phyloP scores from a whole-genome alignment of 2,888 invertebrate species.

The Pristionchus maxplancki region DNA sequence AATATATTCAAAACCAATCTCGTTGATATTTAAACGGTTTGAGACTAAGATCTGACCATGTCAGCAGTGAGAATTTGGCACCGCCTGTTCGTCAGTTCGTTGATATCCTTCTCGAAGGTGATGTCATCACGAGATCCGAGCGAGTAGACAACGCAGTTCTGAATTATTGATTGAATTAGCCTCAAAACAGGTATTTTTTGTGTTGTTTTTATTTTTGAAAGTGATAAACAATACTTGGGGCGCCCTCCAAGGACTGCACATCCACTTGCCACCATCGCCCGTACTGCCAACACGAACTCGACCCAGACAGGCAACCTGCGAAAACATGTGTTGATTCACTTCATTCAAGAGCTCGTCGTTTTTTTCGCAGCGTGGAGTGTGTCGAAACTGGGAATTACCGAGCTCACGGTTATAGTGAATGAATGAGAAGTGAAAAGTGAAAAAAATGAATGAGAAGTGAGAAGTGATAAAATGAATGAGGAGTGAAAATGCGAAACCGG shows the following conservation, averaged over 20 bases:
- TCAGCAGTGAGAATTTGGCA: slow-evolving; percentile 31
- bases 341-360: no score
- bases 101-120: slow-evolving; percentile 24
- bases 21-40: no score
- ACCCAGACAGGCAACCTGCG: neutral
- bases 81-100: neutral
- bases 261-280: slow-evolving; percentile 50
- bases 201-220: neutral
- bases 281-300: neutral
- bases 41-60: neutral
- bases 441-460: neutral
- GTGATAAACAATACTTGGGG: neutral
- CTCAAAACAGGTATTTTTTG: no score
- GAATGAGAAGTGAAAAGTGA: neutral
- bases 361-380: no score
- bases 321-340: neutral
- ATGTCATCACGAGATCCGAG: slow-evolving; percentile 40
- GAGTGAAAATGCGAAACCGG: no score
- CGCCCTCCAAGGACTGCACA: slow-evolving; percentile 44
- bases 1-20: no score
- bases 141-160: slow-evolving; percentile 43
- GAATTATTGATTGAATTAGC: no score
- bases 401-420: no score
- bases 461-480: neutral
- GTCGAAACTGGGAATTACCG: no score